Evolutionary conservation across 2,888 invertebrate species (phyloP).

Genomic region (Synanthedon tipuliformis): DNA sequence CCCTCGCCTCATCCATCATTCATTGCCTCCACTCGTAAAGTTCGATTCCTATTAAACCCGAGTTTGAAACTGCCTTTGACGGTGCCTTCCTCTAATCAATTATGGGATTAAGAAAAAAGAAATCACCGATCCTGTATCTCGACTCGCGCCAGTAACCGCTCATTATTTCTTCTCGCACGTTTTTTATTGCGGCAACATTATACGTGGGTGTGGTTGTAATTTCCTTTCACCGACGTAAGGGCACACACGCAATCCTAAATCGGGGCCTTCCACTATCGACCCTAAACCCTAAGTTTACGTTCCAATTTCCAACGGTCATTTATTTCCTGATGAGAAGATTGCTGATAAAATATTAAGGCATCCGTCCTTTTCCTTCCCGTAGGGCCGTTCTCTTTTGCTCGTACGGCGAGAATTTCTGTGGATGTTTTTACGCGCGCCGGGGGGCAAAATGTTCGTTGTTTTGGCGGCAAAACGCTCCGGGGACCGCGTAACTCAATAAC

Average conservation of each 20-base stretch:
- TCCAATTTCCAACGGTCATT: slow-evolving; percentile 16
- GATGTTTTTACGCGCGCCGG: slow-evolving; percentile 68
- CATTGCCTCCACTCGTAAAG: slow-evolving; percentile 24
- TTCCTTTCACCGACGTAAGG: slow-evolving; percentile 71
- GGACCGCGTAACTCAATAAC: slow-evolving; percentile 67
- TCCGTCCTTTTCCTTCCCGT: slow-evolving; percentile 55
- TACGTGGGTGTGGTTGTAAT: slow-evolving; percentile 72
- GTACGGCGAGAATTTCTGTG: slow-evolving; percentile 35
- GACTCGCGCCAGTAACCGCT: slow-evolving; percentile 67
- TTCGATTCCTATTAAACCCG: slow-evolving; percentile 16
- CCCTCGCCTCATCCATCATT: slow-evolving; percentile 55
- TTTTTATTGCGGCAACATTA: slow-evolving; percentile 70
- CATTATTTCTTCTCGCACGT: slow-evolving; percentile 70
- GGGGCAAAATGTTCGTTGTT: slow-evolving; percentile 69
- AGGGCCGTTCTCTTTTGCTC: slow-evolving; percentile 42
- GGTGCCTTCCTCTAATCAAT: slow-evolving; percentile 56
- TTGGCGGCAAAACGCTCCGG: slow-evolving; percentile 70
- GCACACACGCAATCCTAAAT: slow-evolving; percentile 61
- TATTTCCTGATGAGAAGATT: slow-evolving; percentile 54
- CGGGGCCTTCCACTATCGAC: slow-evolving; percentile 20
- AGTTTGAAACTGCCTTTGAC: slow-evolving; percentile 22
- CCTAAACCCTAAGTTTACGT: slow-evolving; percentile 9
- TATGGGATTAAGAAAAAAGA: slow-evolving; percentile 51
- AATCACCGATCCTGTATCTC: slow-evolving; percentile 42
- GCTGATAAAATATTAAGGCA: slow-evolving; percentile 65